phyloP scores from a whole-genome alignment of 2,888 invertebrate species.

The Eupithecia centaureata region DNA sequence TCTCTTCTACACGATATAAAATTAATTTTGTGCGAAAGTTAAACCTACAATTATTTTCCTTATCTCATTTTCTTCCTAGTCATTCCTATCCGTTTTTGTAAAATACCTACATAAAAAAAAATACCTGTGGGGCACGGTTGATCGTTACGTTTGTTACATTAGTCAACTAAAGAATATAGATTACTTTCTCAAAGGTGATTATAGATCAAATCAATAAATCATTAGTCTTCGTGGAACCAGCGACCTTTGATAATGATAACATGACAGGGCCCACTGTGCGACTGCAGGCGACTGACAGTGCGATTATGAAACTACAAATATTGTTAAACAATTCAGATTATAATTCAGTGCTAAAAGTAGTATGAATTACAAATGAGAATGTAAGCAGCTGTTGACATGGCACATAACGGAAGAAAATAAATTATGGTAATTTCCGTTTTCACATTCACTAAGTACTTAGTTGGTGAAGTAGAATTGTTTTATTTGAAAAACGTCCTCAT shows the following conservation, averaged over 20 bases:
- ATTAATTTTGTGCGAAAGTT: no score
- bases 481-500: no score
- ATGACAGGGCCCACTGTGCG: slow-evolving; percentile 1
- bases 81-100: no score
- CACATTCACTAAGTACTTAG: no score
- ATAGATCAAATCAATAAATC: background rate
- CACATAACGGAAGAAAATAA: background rate
- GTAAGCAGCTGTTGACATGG: background rate
- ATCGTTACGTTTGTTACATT: no score
- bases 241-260: background rate
- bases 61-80: no score
- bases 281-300: background rate
- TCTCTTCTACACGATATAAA: background rate
- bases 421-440: background rate
- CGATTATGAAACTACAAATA: background rate
- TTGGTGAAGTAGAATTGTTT: no score
- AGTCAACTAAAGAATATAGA: background rate
- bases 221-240: background rate
- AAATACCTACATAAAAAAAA: no score
- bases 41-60: no score
- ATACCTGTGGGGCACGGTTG: background rate
- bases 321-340: background rate
- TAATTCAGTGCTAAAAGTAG: background rate
- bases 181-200: background rate
- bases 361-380: background rate